Conservation (phyloP, 2,797 vertebrate genomes). For the Gobio occitaniae region DNA sequence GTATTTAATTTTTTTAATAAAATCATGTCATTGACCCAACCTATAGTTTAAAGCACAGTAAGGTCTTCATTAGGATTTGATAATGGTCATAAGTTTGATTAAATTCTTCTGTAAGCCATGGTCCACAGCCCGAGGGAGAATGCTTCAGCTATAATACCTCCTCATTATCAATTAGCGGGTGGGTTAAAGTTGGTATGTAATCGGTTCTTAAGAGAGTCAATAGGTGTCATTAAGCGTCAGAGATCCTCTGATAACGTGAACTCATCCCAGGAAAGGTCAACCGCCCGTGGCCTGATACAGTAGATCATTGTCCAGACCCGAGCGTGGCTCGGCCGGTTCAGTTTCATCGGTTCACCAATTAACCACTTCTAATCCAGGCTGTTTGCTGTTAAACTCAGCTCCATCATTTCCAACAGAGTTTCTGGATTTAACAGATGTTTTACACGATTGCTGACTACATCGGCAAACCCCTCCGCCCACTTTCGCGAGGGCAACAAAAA, state of each 20-base stretch:
- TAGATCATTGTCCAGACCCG: conserved; percentile 61
- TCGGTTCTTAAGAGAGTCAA: conserved; percentile 75
- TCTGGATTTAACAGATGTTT: conserved; percentile 78
- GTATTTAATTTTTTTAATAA: not conserved
- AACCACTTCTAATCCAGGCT: conserved; percentile 45
- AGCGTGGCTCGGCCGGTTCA: conserved; percentile 23
- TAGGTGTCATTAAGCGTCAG: conserved; percentile 76
- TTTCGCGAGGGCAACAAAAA: conserved; percentile 70
- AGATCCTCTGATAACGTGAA: conserved; percentile 62
- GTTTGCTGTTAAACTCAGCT: conserved; percentile 72
- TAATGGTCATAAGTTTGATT: conserved; percentile 7
- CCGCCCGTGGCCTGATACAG: conserved; percentile 50
- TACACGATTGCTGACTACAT: conserved; percentile 81
- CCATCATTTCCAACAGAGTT: conserved; percentile 75
- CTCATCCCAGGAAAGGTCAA: conserved; percentile 62
- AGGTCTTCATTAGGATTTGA: not conserved
- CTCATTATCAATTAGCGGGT: conserved; percentile 80
- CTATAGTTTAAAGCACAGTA: not conserved
- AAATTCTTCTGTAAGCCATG: conserved; percentile 4
- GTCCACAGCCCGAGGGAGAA: conserved; percentile 72
- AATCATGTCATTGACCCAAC: not conserved
- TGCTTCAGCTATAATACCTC: conserved; percentile 66
- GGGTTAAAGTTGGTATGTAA: conserved; percentile 81
- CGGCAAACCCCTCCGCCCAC: conserved; percentile 77
- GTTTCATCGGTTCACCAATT: conserved; percentile 45